A percentile compares a stretch with the other conserved stretches of the same genome.
phyloP scores from a whole-genome alignment of 2,888 invertebrate genomes.

The Andrena marginata region DNA sequence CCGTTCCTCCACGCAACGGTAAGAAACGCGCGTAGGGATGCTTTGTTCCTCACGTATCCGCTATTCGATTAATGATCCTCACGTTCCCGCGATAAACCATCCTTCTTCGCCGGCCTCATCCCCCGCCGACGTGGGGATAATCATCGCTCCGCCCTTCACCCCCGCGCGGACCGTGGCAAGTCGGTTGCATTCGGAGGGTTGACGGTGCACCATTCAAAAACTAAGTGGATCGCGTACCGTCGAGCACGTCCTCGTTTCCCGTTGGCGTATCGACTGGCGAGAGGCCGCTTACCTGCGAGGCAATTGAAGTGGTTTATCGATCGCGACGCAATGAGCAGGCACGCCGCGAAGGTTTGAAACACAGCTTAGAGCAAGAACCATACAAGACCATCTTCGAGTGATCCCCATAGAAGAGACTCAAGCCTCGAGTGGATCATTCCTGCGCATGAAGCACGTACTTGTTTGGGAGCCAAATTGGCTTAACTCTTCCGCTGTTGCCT shows the following conservation, averaged over 20 bases:
- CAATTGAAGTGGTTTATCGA: constrained; percentile 62
- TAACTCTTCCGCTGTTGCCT: constrained; percentile 67
- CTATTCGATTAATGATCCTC: constrained; percentile 65
- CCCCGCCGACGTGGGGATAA: constrained; percentile 26
- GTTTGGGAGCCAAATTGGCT: constrained; percentile 70
- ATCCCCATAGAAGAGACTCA: constrained; percentile 70
- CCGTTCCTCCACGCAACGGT: constrained; percentile 46
- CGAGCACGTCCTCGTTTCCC: constrained; percentile 28
- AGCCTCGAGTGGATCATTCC: constrained; percentile 69
- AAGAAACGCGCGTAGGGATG: constrained; percentile 29
- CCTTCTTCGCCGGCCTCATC: constrained; percentile 31
- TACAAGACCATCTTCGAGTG: constrained; percentile 57
- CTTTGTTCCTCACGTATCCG: constrained; percentile 39
- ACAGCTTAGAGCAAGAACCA: constrained; percentile 51
- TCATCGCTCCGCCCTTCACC: constrained; percentile 15
- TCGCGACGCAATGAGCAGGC: constrained; percentile 48
- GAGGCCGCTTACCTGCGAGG: constrained; percentile 46
- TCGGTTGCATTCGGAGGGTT: neutral
- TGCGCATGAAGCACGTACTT: constrained; percentile 67
- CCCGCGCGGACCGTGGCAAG: constrained; percentile 6
- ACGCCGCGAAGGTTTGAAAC: constrained; percentile 25
- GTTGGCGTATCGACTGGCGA: constrained; percentile 41
- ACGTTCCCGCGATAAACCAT: constrained; percentile 60
- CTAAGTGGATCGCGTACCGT: constrained; percentile 35
- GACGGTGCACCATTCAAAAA: constrained; percentile 15